Percentiles rank a stretch among this genome's conserved stretches.
Conservation (phyloP, 2,113 vertebrate genomes). For the Sitta europaea region DNA sequence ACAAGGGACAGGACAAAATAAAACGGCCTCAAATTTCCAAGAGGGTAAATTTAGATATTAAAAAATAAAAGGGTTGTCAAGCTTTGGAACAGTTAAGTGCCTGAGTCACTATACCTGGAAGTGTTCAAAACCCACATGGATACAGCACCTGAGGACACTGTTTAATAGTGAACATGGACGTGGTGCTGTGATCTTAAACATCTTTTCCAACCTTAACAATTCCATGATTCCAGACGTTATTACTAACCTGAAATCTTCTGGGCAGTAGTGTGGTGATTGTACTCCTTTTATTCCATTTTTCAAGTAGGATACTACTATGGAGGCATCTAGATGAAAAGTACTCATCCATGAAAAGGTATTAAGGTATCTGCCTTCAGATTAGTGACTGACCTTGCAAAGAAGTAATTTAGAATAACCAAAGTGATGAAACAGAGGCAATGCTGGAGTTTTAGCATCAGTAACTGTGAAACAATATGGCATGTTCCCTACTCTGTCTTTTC, state of each 20-base stretch:
- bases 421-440: neutral
- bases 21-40: neutral
- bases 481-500: neutral
- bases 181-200: neutral
- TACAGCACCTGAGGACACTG: neutral
- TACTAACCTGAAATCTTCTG: neutral
- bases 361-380: neutral
- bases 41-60: neutral
- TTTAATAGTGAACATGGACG: neutral
- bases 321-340: neutral
- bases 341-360: neutral
- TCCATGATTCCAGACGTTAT: neutral
- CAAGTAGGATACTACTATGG: neutral
- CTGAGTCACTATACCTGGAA: neutral
- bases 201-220: neutral
- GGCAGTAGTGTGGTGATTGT: neutral
- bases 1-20: neutral
- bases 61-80: neutral
- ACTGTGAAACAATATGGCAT: neutral
- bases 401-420: neutral
- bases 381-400: neutral
- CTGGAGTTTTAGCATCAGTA: neutral
- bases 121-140: neutral
- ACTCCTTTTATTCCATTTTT: neutral
- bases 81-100: neutral